A percentile compares a stretch with the other conserved stretches of the same genome.
These are phyloP conservation scores for Notiomystis cincta DNA, from an alignment of 2,113 vertebrate genomes.

Conservation along the genomic window DNA sequence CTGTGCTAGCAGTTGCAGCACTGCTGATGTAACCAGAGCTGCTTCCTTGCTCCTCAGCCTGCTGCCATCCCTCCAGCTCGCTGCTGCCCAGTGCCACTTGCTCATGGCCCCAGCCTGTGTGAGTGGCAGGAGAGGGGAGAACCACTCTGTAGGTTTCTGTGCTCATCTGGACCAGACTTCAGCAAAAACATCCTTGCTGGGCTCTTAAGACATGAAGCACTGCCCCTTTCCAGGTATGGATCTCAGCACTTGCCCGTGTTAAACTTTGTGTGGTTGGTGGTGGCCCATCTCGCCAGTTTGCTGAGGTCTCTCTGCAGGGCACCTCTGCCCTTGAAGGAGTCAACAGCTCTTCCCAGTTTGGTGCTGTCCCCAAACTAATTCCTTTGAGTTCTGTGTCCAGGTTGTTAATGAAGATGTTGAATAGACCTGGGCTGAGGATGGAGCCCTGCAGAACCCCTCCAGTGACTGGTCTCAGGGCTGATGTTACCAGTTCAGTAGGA, in stretches of 20 bases:
- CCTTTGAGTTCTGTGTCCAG: neutral
- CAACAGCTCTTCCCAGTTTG: neutral
- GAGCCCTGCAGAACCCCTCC: neutral
- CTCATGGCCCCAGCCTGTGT: fast-evolving
- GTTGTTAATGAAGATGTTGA: neutral
- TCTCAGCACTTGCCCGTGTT: neutral
- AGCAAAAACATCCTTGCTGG: neutral
- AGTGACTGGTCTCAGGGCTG: neutral
- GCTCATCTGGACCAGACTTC: neutral
- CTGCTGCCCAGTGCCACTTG: neutral
- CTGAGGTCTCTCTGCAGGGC: neutral
- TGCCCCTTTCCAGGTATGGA: neutral
- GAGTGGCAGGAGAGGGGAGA: neutral
- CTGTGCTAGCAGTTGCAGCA: neutral
- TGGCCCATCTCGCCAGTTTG: neutral
- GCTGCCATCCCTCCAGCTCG: neutral
- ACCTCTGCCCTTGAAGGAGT: neutral
- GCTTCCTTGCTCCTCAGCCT: neutral
- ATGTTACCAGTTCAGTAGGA: neutral
- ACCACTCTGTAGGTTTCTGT: neutral
- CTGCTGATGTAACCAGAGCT: neutral
- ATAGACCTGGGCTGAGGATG: neutral
- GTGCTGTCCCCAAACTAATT: neutral
- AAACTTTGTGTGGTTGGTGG: neutral
- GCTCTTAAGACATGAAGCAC: neutral